Evolutionary conservation across 2,888 invertebrate species (phyloP), one percentile per base, ranked within the genome.

Genomic region (Strigamia maritima): DNA sequence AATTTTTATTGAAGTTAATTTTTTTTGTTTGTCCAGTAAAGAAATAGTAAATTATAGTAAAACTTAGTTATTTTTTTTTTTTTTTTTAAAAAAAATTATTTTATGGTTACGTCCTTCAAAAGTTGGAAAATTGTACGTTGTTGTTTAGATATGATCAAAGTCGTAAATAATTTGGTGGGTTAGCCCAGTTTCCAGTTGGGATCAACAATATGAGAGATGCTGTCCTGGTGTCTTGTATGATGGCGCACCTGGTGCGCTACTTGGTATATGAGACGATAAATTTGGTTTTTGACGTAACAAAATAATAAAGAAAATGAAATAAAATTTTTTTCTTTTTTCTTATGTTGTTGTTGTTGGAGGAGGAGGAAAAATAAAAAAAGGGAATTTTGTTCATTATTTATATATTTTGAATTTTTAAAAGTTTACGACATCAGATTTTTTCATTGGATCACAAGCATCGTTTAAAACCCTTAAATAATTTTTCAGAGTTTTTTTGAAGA

Each of bases 101-200:
- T 44, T 44, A 19, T 60, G 60, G 10, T 60, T 19, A 22, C 60
- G 60, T 60, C 22, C 60, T 60, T 24, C 24, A 19, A 60, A 24
- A 19, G 24, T 22, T 49, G n/a, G 14, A 10, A 49, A 49, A n/a
- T 6, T 49, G 49, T 2, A 60, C 60, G 6, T 16, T 60, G 6
- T 16, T 60, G 19, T 60, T 2, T 60, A 60, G 60, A 60, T 60
- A 60, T 19, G 19, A 60, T 60, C 60, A 22, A 60, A 60, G 60
- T 60, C 60, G 22, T 60, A 60, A 60, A 60, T 60, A 60, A 19
- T 19, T n/a, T 60, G 60, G 60, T 60, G 60, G 60, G 60, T 60
- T 60, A 60, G 60, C 60, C 60, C 60, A 60, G 19, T 60, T 60
- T 60, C 60, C 19, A 60, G 16, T 60, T 19, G 60, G 60, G 60